Evolutionary conservation across 2,113 vertebrate species (phyloP).

Genomic region (Siphamia tubifer): DNA sequence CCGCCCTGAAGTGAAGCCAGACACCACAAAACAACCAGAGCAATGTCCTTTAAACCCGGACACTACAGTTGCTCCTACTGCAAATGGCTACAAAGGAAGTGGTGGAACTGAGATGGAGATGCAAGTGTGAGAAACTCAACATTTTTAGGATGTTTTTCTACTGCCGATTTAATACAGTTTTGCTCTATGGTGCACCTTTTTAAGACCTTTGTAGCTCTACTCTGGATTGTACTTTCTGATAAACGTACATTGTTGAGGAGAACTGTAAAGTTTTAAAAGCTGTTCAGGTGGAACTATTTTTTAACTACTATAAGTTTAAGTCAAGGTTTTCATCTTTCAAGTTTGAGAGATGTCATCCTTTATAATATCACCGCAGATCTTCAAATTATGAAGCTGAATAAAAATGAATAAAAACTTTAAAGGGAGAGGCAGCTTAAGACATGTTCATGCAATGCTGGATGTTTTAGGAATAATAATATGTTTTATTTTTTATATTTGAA

Average conservation of each 20-base stretch:
- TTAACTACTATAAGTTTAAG: neutral
- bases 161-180: neutral
- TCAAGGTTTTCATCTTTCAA: neutral
- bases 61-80: constrained; percentile 4
- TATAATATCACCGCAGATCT: neutral
- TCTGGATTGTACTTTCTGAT: no score
- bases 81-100: constrained; percentile 46
- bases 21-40: constrained; percentile 50
- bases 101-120: constrained; percentile 56
- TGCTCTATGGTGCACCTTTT: neutral
- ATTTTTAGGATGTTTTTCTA: neutral
- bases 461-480: no score
- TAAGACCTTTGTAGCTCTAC: neutral
- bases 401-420: no score
- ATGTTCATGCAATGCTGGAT: neutral
- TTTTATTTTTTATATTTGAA: no score
- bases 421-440: neutral
- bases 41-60: constrained; percentile 64
- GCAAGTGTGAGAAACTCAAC: constrained; percentile 44
- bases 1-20: constrained; percentile 40
- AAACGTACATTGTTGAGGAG: neutral
- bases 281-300: neutral
- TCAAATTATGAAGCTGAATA: no score
- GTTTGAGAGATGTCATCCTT: neutral
- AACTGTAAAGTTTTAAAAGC: neutral